Evolutionary conservation across 2,888 invertebrate species (phyloP).

Genomic region (Patella pellucida): DNA sequence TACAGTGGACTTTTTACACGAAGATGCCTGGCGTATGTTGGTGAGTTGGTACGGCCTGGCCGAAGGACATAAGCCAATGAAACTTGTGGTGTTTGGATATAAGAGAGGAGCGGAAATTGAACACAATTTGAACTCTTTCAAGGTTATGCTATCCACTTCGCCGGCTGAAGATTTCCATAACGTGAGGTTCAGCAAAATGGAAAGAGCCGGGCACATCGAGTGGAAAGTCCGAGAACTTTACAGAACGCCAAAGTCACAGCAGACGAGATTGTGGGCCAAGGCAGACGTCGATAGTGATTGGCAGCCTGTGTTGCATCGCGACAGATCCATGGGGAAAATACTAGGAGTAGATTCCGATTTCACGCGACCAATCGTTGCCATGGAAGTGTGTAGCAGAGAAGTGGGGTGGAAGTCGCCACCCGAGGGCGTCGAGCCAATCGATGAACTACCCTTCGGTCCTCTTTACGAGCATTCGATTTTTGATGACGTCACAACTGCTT

Average conservation of each 20-base stretch:
- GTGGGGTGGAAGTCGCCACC: slow-evolving; percentile 55
- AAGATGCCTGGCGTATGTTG: slow-evolving; percentile 62
- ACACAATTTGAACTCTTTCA: slow-evolving; percentile 63
- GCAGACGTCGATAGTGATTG: slow-evolving; percentile 61
- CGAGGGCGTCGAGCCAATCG: slow-evolving; percentile 41
- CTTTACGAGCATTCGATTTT: slow-evolving; percentile 60
- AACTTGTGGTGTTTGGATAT: slow-evolving; percentile 62
- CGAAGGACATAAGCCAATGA: slow-evolving; percentile 61
- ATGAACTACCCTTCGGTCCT: slow-evolving; percentile 46
- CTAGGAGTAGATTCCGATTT: slow-evolving; percentile 64
- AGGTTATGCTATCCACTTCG: slow-evolving; percentile 56
- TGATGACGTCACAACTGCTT: slow-evolving; percentile 58
- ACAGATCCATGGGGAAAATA: slow-evolving; percentile 58
- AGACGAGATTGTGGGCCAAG: slow-evolving; percentile 61
- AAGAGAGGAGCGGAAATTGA: slow-evolving; percentile 61
- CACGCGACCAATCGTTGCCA: slow-evolving; percentile 53
- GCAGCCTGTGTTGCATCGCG: slow-evolving; percentile 55
- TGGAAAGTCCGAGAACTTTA: slow-evolving; percentile 59
- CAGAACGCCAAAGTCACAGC: slow-evolving; percentile 42
- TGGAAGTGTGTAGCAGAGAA: slow-evolving; percentile 49
- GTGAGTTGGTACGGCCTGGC: slow-evolving; percentile 63
- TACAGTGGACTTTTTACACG: slow-evolving; percentile 62
- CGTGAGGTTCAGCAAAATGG: slow-evolving; percentile 64
- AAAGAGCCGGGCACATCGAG: slow-evolving; percentile 64
- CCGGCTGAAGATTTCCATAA: slow-evolving; percentile 61